phyloP scores from a whole-genome alignment of 2,113 vertebrate genomes.

The Cephalophus harveyi region DNA sequence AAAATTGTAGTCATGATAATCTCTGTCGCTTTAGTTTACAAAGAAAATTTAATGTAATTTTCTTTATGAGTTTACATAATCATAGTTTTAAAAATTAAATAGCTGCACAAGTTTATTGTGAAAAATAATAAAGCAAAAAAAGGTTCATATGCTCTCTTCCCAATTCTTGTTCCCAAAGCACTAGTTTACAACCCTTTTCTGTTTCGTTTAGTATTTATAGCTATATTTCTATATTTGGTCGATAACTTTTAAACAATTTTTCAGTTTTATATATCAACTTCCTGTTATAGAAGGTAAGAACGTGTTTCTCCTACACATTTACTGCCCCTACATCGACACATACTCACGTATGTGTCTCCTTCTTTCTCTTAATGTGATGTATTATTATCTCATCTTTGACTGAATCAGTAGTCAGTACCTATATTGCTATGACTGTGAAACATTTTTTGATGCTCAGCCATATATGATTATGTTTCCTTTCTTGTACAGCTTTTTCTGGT shows the following conservation, averaged over 20 bases:
- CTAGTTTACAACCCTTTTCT: background rate
- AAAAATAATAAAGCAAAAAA: background rate
- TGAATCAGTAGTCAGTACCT: background rate
- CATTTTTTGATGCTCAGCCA: background rate
- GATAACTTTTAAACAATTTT: background rate
- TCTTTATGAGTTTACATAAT: background rate
- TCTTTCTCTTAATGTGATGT: background rate
- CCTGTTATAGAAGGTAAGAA: background rate
- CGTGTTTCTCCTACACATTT: background rate
- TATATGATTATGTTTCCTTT: background rate
- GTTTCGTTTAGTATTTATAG: background rate
- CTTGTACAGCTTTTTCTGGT: background rate
- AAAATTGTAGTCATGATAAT: background rate
- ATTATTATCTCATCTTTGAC: background rate
- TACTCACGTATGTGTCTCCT: background rate
- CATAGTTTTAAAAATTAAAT: background rate
- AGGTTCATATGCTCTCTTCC: background rate
- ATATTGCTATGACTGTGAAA: background rate
- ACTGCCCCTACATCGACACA: accelerated
- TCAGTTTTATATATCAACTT: background rate
- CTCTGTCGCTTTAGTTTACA: background rate
- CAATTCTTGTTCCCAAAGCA: background rate
- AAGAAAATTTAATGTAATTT: background rate
- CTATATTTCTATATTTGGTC: background rate
- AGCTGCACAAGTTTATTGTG: background rate